Evolutionary conservation across 2,888 invertebrate species (phyloP), one percentile per base, ranked within the genome.

Genomic region (Volucella inflata): DNA sequence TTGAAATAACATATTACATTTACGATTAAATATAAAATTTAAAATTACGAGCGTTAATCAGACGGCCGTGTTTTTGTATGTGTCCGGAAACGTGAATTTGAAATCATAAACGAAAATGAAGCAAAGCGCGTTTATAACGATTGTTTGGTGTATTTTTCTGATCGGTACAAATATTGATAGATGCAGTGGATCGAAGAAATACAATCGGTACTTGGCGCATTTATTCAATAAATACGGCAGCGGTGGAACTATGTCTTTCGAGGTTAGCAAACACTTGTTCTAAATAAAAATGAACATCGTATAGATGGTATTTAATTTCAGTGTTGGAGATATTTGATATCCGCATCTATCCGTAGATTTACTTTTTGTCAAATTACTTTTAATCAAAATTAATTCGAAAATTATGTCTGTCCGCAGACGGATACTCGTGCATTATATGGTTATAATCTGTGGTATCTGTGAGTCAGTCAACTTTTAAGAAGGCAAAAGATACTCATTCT

Each of bases 211-310:
- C 88, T 89, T 92, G 89, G 89, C 90, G 62, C 90, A 92, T 88
- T 89, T 92, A 79, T 92, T 92, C 78, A 89, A 90, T 79, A 92
- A 92, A 81, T 92, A 92, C 84, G 92, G 92, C 87, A 90, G 89
- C 75, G 91, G 91, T 17, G 90, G 90, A 21, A 89, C 90, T 46
- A 91, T 92, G 87, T 90, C 90, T 83, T 92, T 92, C 87, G 92
- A 92, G 91, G 92, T 92, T 89, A 89, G 88, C 81, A 14, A n/a
- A 50, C 3, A 46, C 9, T 53, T 68, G 16, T 36, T 4, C 16
- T 12, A 40, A 2, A 42, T 11, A 48, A 38, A 36, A n/a, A 53
- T 51, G 14, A 36, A 11, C 48, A 71, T 48, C n/a, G 60, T 38
- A 21, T 21, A 21, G 21, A 21, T 4, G 21, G 3, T 8, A 12